Evolutionary conservation across 2,888 invertebrate species (phyloP), one percentile per base, ranked within the genome.

Genomic region (Pemphredon lugubris): DNA sequence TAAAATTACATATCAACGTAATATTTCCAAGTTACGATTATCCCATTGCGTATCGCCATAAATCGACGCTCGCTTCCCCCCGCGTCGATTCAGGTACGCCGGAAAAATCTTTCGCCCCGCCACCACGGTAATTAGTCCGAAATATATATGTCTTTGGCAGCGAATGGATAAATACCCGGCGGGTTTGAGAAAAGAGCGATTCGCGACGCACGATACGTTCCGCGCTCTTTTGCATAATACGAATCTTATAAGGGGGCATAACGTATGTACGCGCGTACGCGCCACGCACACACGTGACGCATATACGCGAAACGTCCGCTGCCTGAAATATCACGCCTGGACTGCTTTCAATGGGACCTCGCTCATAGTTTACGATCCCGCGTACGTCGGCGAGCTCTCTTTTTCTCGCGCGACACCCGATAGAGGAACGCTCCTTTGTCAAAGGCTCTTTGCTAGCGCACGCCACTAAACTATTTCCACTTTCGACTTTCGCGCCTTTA

Each of bases 271-370:
- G 21, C 18, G 48, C n/a, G 48, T 3, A 30, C 16, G 16, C 50
- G 30, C n/a, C 40, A 45, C 30, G 47, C 32, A 26, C 26, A 50
- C 18, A 13, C 47, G 26, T 48, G 51, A 13, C 45, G 57, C 26
- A 23, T 30, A 44, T 39, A 45, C 65, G 71, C 68, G 57, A 67
- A 74, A 80, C 74, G 50, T 64, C n/a, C 81, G 60, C 63, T 78
- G 75, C 69, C 82, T 83, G 79, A 81, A 83, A 83, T 79, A 83
- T 83, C 83, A 83, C 79, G 83, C 76, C 81, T 73, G 75, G 79
- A 47, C 76, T 81, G 60, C 69, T 72, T 75, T 81, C 80, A 82
- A 83, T 81, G 70, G 71, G 44, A 23, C 9, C n/a, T 61, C 44
- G 59, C 71, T 66, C 65, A 45, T 70, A 74, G 63, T 83, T 83